Evolutionary conservation across 2,797 vertebrate species (phyloP).

Genomic region (Synanceia verrucosa): DNA sequence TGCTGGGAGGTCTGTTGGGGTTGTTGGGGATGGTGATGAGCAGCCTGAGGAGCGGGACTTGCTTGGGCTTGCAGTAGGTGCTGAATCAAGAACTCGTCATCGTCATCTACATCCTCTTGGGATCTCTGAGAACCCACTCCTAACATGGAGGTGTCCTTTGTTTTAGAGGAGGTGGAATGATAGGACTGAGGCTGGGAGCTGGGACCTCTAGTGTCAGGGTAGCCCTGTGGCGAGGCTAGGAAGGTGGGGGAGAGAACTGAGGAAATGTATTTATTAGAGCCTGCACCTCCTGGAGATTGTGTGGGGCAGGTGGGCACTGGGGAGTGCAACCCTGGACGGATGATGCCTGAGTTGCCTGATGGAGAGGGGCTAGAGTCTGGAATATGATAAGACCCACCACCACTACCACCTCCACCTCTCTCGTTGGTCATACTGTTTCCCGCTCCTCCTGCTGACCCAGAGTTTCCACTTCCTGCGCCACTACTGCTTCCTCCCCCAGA

Average conservation of each 20-base stretch:
- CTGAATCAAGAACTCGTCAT: slow-evolving; percentile 93
- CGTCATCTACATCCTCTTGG: slow-evolving; percentile 84
- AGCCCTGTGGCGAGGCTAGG: slow-evolving; percentile 88
- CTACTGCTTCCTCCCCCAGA: slow-evolving; percentile 80
- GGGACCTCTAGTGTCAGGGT: slow-evolving; percentile 81
- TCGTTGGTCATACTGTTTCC: slow-evolving; percentile 76
- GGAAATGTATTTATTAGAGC: slow-evolving; percentile 90
- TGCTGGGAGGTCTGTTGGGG: slow-evolving; percentile 79
- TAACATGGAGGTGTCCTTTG: slow-evolving; percentile 86
- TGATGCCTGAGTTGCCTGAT: slow-evolving; percentile 87
- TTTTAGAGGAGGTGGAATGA: slow-evolving; percentile 79
- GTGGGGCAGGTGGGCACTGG: slow-evolving; percentile 87
- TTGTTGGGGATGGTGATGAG: slow-evolving; percentile 81
- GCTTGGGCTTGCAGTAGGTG: slow-evolving; percentile 91
- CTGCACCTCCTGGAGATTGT: slow-evolving; percentile 80
- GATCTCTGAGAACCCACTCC: slow-evolving; percentile 81
- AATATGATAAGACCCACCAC: slow-evolving; percentile 83
- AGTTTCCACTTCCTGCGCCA: slow-evolving; percentile 74
- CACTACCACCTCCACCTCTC: slow-evolving; percentile 75
- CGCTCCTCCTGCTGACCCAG: slow-evolving; percentile 76
- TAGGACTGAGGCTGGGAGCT: slow-evolving; percentile 83
- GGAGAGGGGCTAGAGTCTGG: slow-evolving; percentile 91
- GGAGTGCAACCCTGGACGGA: slow-evolving; percentile 91
- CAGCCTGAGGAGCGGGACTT: slow-evolving; percentile 83
- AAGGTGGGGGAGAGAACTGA: slow-evolving; percentile 92